Base-by-base conservation (phyloP, 2,888 invertebrate species). In the Sarcophaga rosellei region DNA sequence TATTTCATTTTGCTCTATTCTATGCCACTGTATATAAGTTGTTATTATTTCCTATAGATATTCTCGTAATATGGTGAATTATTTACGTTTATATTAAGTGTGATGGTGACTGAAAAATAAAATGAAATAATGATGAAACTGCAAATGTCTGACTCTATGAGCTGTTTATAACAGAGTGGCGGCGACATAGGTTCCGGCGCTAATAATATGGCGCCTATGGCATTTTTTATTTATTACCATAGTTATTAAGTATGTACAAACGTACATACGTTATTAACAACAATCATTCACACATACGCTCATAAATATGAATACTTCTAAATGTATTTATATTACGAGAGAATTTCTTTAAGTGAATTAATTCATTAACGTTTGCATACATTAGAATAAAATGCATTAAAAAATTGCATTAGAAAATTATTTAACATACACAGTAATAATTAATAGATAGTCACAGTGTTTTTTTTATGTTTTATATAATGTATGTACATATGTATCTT, bases 101-200 rank as follows among this genome's bases (percentile, higher is more conserved):
- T 81, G 62, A 81, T 47, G 59, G 62, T 69, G 66, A 66, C 57
- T 62, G 59, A 72, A 72, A 78, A 10, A 35, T 35, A 35, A 35
- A 80, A 77, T 69, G 25, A 68, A 69, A 82, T 74, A 75, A 81
- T 75, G 69, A 82, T 82, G 65, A 76, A 80, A 80, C 80, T 73
- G 80, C 80, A 72, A 79, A 72, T 62, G 72, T 45, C 70, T 35
- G 35, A 35, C 8, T 35, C 35, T 78, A 68, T 68, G 72, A 10
- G 62, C 70, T 65, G 82, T 70, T 83, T 70, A 62, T 70, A 78
- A 35, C 35, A 35, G 8, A 10, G 70, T 75, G 62, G 69, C 75
- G 84, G 80, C 84, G 84, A 85, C 81, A 81, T 77, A 72, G 81
- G 84, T 85, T 85, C 84, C 84, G 81, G 77, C 84, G 77, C 77